Conservation (phyloP, 2,797 vertebrate genomes). For the Adrianichthys oophorus region DNA sequence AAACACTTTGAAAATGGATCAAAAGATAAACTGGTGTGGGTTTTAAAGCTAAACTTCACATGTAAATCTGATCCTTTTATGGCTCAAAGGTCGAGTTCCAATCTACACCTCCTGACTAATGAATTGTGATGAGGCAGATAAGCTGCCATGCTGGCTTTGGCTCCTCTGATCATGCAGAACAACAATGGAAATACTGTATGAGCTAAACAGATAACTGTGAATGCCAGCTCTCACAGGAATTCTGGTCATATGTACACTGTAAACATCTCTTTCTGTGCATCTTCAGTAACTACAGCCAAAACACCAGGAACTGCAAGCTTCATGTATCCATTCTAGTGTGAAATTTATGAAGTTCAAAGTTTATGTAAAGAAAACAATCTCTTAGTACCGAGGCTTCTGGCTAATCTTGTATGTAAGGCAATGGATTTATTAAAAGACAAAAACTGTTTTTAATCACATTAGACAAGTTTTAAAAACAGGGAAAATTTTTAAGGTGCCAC, state of each 20-base stretch:
- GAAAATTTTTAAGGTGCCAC: constrained; percentile 17
- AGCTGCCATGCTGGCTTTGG: constrained; percentile 6
- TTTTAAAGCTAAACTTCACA: too few species aligned
- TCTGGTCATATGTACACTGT: constrained; percentile 43
- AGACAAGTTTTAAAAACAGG: background rate
- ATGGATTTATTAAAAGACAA: background rate
- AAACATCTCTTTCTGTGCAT: constrained; percentile 46
- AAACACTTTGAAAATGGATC: too few species aligned
- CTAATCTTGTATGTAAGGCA: background rate
- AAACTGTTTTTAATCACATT: too few species aligned
- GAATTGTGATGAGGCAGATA: constrained; percentile 16
- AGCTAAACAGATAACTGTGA: constrained; percentile 9
- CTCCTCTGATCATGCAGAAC: constrained; percentile 32
- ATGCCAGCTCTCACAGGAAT: constrained; percentile 16
- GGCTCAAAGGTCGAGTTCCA: constrained; percentile 14
- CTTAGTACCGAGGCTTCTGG: constrained; percentile 9
- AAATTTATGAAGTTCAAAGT: background rate
- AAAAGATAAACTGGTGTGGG: too few species aligned
- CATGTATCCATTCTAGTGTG: background rate
- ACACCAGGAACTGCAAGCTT: background rate
- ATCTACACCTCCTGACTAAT: constrained; percentile 4
- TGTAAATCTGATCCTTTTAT: background rate
- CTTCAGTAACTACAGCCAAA: constrained; percentile 8
- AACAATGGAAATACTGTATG: constrained; percentile 19
- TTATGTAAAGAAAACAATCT: background rate